phyloP scores from a whole-genome alignment of 2,797 vertebrate genomes.

The Monodelphis domestica region DNA sequence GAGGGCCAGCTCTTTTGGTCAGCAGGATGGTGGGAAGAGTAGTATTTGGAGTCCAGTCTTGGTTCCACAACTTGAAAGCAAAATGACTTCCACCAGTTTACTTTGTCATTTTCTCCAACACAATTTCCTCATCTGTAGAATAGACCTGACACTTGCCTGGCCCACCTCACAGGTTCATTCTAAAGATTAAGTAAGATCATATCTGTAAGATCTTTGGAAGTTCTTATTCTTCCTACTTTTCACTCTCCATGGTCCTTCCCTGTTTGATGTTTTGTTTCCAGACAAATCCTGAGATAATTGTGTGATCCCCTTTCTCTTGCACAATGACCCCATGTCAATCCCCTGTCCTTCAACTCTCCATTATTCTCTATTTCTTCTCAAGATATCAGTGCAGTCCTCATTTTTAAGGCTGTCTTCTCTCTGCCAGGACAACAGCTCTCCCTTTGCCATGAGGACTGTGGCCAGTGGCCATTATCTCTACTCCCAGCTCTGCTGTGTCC shows the following conservation, averaged over 20 bases:
- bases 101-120: neutral
- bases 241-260: neutral
- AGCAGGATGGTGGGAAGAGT: neutral
- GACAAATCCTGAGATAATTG: neutral
- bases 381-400: neutral
- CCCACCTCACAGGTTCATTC: neutral
- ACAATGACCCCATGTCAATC: neutral
- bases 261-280: neutral
- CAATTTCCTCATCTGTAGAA: neutral
- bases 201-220: neutral
- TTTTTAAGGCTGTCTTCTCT: neutral
- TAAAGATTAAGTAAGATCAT: neutral
- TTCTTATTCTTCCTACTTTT: neutral
- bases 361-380: neutral
- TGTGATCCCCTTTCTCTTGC: neutral
- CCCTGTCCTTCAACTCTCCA: neutral
- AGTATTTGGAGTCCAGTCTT: neutral
- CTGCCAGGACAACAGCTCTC: neutral
- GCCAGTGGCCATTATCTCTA: neutral
- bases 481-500: neutral
- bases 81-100: neutral
- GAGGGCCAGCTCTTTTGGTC: neutral
- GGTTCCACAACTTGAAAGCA: neutral
- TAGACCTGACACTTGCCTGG: neutral
- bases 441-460: neutral